These are phyloP conservation scores for Lophochroa leadbeateri DNA, from an alignment of 2,113 vertebrate species.

Conservation along the genomic window DNA sequence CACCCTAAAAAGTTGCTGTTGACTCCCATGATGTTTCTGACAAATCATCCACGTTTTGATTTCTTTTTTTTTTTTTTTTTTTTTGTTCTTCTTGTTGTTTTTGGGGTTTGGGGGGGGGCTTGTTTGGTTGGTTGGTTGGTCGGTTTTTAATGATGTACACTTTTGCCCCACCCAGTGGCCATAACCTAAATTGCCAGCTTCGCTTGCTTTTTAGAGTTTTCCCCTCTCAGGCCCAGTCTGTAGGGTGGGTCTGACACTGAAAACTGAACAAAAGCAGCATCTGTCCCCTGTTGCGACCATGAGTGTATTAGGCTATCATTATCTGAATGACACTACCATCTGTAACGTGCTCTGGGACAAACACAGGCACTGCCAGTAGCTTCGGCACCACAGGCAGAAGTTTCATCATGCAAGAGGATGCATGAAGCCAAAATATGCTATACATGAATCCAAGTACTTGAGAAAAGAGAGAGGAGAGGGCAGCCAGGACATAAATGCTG, in stretches of 20 bases:
- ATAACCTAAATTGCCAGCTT: neutral
- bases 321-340: slow-evolving; percentile 55
- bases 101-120: neutral
- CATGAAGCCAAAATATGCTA: slow-evolving; percentile 10
- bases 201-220: neutral
- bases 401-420: slow-evolving; percentile 23
- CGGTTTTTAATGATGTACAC: neutral
- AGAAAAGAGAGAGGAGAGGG: neutral
- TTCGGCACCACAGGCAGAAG: slow-evolving; percentile 27
- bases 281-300: slow-evolving; percentile 23
- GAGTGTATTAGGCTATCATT: slow-evolving; percentile 12
- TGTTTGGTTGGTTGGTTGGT: neutral
- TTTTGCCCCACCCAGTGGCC: slow-evolving; percentile 71
- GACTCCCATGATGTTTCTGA: rapidly evolving
- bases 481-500: slow-evolving; percentile 4
- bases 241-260: neutral
- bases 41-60: neutral
- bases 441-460: neutral
- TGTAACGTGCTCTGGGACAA: slow-evolving; percentile 58
- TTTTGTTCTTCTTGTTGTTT: neutral
- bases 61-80: neutral
- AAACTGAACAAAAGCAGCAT: slow-evolving; percentile 45
- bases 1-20: neutral
- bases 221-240: neutral
- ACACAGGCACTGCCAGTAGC: slow-evolving; percentile 25